These are phyloP conservation scores for Esperia sulphurella DNA, from an alignment of 2,888 invertebrate species.

Conservation along the genomic window DNA sequence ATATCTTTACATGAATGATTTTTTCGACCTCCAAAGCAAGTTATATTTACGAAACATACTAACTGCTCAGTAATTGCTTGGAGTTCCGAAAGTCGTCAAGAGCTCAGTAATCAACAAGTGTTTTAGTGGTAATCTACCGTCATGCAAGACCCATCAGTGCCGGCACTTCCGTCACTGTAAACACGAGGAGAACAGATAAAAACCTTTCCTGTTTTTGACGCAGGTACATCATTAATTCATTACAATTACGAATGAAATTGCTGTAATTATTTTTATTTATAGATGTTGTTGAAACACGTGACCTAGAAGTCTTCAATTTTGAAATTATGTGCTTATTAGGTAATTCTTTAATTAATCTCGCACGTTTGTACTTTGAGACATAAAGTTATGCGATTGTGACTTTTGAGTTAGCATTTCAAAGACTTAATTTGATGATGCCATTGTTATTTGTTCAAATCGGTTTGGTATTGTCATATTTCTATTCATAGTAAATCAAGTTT, in stretches of 20 bases:
- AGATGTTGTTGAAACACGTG: conserved; percentile 9
- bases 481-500: too few relatives aligned
- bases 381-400: too few relatives aligned
- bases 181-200: conserved; percentile 25
- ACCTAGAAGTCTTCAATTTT: conserved; percentile 9
- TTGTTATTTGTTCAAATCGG: background rate
- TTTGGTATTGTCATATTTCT: background rate
- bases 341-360: background rate
- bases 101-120: conserved; percentile 43
- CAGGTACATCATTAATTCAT: conserved; percentile 14
- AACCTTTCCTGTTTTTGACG: conserved; percentile 37
- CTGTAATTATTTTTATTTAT: conserved; percentile 28
- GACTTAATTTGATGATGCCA: background rate
- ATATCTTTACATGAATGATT: background rate
- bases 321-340: background rate
- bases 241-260: conserved; percentile 40
- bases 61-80: conserved; percentile 37
- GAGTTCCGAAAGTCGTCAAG: conserved; percentile 54
- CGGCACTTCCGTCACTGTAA: conserved; percentile 48
- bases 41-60: conserved; percentile 28
- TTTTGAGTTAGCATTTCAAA: background rate
- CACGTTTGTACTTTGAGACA: background rate
- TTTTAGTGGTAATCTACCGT: conserved; percentile 49
- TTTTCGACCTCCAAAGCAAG: conserved; percentile 13
- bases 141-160: conserved; percentile 47